Base-by-base conservation (phyloP, 2,113 vertebrate species). In the Archocentrus centrarchus region DNA sequence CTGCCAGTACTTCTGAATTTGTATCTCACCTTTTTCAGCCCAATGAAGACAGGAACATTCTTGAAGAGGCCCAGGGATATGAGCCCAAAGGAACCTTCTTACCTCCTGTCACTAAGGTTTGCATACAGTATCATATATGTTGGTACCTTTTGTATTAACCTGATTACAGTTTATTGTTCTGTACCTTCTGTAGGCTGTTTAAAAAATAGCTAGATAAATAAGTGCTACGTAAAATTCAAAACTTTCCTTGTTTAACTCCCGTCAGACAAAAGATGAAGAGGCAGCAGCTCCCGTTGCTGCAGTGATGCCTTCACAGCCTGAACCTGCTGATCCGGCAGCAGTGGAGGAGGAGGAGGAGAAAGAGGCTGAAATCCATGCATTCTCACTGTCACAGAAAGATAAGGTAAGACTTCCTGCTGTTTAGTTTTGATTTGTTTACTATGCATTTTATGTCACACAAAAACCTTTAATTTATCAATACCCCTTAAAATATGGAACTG, bases 1-100 rank as follows among this genome's bases (percentile, higher is more conserved):
- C 4, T 61, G n/a, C 14, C 30, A 79, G 5, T 50, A 63, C 32
- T 55, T 63, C 30, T 79, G 20, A 79, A 6, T 73, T 35, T 79
- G 9, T 73, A 24, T 60, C 0, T 59, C 17, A 35, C 2, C 53
- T 81, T 81, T 87, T 35, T 75, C 59, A 99, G 98, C 97, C 96
- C 89, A 99, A 99, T 80, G 98, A 99, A 97, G 98, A 99, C 89
- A 97, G 98, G 90, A 98, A 97, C 81, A 94, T 99, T 81, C 95
- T 98, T 58, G 98, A 99, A 91, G 98, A 99, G 92, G 97, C 97
- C 73, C 97, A 96, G 94, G 96, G 95, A 60, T 98, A 97, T 63
- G 94, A 96, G 80, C 96, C 96, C n/a, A 96, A 95, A 86, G 96
- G 88, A 90, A 57, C 89, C 79, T 85, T 93, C 76, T 57, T 86